These are phyloP conservation scores for Aporophyla nigra DNA, from an alignment of 2,888 invertebrate species.

Conservation along the genomic window DNA sequence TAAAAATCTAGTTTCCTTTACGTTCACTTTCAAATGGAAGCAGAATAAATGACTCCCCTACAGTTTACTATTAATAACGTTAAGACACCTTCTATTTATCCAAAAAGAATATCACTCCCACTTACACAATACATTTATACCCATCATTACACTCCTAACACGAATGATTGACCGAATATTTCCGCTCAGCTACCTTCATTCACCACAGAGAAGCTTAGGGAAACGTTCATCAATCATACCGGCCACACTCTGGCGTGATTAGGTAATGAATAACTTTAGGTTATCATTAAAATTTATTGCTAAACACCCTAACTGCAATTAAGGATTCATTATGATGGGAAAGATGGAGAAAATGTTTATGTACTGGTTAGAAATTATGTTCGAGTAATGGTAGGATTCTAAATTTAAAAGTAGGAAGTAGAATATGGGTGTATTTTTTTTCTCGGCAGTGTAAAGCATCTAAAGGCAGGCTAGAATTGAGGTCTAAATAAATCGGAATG, in stretches of 20 bases:
- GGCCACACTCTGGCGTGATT: constrained; percentile 69
- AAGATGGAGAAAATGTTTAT: constrained; percentile 25
- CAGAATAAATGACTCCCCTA: background rate
- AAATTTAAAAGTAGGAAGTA: background rate
- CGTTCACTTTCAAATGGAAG: background rate
- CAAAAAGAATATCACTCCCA: constrained; percentile 30
- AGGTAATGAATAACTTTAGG: constrained; percentile 74
- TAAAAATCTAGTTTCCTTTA: background rate
- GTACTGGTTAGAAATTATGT: background rate
- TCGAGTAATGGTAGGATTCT: background rate
- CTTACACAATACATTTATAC: constrained; percentile 50
- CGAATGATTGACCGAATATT: constrained; percentile 62
- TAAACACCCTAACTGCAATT: constrained; percentile 56
- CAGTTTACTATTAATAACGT: constrained; percentile 14
- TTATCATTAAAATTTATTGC: constrained; percentile 71
- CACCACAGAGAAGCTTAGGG: constrained; percentile 43
- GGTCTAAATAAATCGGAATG: background rate
- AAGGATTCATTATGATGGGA: constrained; percentile 46
- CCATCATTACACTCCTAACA: constrained; percentile 47
- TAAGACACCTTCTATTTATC: constrained; percentile 3
- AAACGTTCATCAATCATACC: constrained; percentile 73
- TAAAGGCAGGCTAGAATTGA: background rate
- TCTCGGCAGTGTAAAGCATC: background rate
- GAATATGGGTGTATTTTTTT: background rate
- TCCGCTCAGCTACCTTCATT: constrained; percentile 54